phyloP scores from a whole-genome alignment of 2,888 invertebrate species.

The Orchestes rusci region DNA sequence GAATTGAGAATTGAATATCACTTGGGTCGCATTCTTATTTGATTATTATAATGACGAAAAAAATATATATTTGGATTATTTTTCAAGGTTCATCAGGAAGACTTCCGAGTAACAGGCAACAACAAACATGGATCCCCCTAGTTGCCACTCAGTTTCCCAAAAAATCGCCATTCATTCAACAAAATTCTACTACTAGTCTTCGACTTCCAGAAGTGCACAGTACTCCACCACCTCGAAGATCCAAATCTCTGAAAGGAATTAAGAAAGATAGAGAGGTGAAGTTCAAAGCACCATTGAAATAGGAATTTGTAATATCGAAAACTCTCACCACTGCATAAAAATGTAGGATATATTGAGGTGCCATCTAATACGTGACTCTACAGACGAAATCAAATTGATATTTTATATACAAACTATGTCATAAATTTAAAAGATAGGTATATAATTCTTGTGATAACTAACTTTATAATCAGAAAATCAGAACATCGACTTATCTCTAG shows the following conservation, averaged over 20 bases:
- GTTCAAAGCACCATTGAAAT: slow-evolving; percentile 20
- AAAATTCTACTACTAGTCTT: slow-evolving; percentile 29
- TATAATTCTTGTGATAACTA: no score
- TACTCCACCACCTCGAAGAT: slow-evolving; percentile 29
- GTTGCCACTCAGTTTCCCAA: slow-evolving; percentile 66
- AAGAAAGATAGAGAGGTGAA: slow-evolving; percentile 23
- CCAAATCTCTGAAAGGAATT: slow-evolving; percentile 27
- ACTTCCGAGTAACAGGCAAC: slow-evolving; percentile 39
- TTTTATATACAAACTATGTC: no score
- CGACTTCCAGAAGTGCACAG: slow-evolving; percentile 31
- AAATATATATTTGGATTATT: background rate
- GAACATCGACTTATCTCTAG: no score
- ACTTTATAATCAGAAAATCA: no score
- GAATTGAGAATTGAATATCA: no score
- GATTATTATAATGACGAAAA: no score
- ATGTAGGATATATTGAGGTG: no score
- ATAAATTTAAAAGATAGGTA: no score
- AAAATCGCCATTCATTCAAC: slow-evolving; percentile 55
- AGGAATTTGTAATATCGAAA: slow-evolving; percentile 2
- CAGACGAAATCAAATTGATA: no score
- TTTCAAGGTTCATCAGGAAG: slow-evolving; percentile 42
- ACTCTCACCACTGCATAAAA: no score
- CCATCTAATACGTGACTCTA: no score
- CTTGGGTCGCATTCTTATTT: no score
- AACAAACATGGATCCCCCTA: slow-evolving; percentile 59